Evolutionary conservation across 1,140 invertebrate species (phyloP), one percentile per base, ranked within the genome.

Genomic region (Anoplolepis gracilipes): DNA sequence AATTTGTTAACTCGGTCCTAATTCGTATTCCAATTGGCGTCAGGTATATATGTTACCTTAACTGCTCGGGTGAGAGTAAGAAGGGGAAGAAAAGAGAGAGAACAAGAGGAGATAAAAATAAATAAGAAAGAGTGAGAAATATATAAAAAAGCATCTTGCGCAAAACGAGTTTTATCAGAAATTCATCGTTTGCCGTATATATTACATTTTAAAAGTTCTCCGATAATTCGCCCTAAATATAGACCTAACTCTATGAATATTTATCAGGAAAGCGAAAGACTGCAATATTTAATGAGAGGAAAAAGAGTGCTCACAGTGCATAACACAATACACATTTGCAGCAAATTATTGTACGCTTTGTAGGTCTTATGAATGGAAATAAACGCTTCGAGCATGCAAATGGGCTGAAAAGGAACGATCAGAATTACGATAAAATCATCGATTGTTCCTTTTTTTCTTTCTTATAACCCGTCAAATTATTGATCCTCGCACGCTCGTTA

Each of bases 1-100:
- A 87, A 89, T 90, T 90, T 90, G 88, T 88, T 89, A 87, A 90
- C 81, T 81, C 59, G 87, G 62, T 76, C 85, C 82, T 87, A 86
- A 89, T 88, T 79, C 81, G 87, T 87, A 55, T 55, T 39, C 86
- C 53, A 19, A 64, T 78, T 65, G 86, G 75, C 77, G 57, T 82
- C 82, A 84, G 87, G 73, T 84, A 84, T 65, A 84, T 65, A 65
- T 53, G 30, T 69, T 85, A 55, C 73, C 42, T 59, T 30, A 49
- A 53, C 28, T 7, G 42, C 42, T 62, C 8, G 57, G 11, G 1
- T 36, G 19, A 25, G 2, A 59, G 1, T 42, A 16, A 57, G 19
- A 42, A n/a, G 2, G 25, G 19, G 16, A 30, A 16, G 33, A 13
- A 55, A 11, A 19, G 19, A 3, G 28, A 22, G 19, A 42, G n/a